phyloP scores from a whole-genome alignment of 2,113 vertebrate genomes.

The Alouatta palliata region DNA sequence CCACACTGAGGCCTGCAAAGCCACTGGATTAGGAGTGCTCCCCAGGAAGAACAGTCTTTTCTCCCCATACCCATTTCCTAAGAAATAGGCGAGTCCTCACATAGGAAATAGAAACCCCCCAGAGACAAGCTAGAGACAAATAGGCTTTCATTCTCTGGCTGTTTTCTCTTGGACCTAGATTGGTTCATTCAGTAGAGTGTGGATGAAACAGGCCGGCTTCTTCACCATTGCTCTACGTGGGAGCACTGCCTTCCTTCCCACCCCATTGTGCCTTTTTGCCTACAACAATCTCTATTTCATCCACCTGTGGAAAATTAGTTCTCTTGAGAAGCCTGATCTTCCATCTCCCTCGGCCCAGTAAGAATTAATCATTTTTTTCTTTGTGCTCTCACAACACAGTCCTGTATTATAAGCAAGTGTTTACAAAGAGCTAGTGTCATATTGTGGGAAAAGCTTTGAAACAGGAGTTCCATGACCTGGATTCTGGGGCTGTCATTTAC shows the following conservation, averaged over 20 bases:
- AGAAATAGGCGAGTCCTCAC: neutral
- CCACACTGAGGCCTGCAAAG: neutral
- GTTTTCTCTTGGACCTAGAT: neutral
- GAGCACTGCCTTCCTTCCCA: neutral
- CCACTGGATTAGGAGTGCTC: neutral
- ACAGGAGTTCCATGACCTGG: neutral
- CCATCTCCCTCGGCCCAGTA: neutral
- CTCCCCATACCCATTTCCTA: neutral
- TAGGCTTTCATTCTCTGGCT: neutral
- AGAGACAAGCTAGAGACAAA: neutral
- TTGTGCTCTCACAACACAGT: slow-evolving; percentile 18
- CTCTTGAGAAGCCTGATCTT: slow-evolving; percentile 50
- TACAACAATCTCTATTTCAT: neutral
- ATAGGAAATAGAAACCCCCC: neutral
- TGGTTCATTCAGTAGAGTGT: neutral
- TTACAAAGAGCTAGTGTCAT: slow-evolving; percentile 30
- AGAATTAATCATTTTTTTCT: slow-evolving; percentile 45
- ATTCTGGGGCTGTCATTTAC: neutral
- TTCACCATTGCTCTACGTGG: neutral
- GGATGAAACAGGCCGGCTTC: fast-evolving
- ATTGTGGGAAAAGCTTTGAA: neutral
- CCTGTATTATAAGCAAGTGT: slow-evolving; percentile 23
- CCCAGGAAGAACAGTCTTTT: neutral
- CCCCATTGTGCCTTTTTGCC: neutral
- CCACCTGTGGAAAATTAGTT: slow-evolving; percentile 57